These are phyloP conservation scores for Zaprionus gabonicus DNA, from an alignment of 1,140 invertebrate genomes.

Conservation along the genomic window DNA sequence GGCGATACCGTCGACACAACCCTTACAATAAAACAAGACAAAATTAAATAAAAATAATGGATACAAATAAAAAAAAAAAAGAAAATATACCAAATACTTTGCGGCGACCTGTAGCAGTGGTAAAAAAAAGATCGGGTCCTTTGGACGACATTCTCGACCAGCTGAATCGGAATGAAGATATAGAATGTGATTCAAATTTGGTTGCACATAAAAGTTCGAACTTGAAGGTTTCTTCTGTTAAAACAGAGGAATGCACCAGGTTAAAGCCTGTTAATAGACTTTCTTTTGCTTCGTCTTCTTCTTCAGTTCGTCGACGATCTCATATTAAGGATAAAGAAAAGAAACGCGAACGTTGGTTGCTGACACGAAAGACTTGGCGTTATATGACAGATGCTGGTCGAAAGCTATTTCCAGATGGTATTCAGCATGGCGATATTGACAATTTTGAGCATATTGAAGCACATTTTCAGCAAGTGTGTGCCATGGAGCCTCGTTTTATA, in stretches of 20 bases:
- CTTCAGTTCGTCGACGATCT: conserved; percentile 37
- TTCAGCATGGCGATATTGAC: conserved; percentile 87
- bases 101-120: conserved; percentile 53
- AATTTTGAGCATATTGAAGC: conserved; percentile 92
- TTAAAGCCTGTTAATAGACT: neutral
- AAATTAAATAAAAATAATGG: conserved; percentile 28
- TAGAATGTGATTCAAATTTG: neutral
- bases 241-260: neutral
- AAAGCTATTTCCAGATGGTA: conserved; percentile 91
- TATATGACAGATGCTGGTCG: conserved; percentile 96
- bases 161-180: conserved; percentile 23
- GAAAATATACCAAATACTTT: conserved; percentile 25
- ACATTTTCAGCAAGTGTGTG: conserved; percentile 93
- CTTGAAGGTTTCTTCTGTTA: neutral
- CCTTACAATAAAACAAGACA: conserved; percentile 4
- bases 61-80: conserved; percentile 13
- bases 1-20: too few species aligned
- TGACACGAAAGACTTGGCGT: conserved; percentile 94
- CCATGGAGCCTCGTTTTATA: conserved; percentile 90
- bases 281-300: conserved; percentile 6
- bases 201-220: neutral
- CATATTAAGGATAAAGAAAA: conserved; percentile 71
- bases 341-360: conserved; percentile 91
- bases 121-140: conserved; percentile 67
- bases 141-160: conserved; percentile 57